Base-by-base conservation (phyloP, 2,888 invertebrate species). In the Tineola bisselliella region DNA sequence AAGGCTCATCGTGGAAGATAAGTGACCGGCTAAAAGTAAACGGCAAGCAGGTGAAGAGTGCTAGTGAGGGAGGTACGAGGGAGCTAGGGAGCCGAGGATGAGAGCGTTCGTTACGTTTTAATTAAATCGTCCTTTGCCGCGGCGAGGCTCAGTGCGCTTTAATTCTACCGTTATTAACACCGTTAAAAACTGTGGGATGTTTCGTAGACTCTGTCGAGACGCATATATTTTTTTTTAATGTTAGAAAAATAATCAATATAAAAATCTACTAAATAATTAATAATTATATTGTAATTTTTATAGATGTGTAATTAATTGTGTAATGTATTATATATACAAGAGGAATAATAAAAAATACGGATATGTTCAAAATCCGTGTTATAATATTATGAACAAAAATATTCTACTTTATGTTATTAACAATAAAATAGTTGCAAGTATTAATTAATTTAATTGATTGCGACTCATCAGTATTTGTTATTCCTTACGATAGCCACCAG, bases 161-260 rank as follows among this genome's bases (percentile, higher is more conserved):
- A 86, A 87, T 86, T 87, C 87, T 86, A 81, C 84, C 87, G 87
- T 87, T 87, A 87, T 86, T 87, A 87, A 87, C 82, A 86, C 87
- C 82, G 87, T 87, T 87, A 87, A 87, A 87, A 87, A 86, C 77
- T 86, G 79, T 59, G 59, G 59, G 59, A 44, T 33, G 58, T 58
- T 31, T 31, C 31, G 31, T 33, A 33, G 13, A 33, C 30, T 33
- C 18, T 25, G n/a, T 54, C 3, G 54, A 54, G 18, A 19, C 17
- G 54, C 18, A 19, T 12, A 19, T n/a, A n/a, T 54, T 25, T 54
- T 54, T 54, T 54, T 54, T 19, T 6, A 10, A 33, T 56, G 19
- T 30, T 13, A 12, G n/a, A 19, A 18, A 6, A 38, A n/a, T n/a
- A n/a, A n/a, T n/a, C n/a, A n/a, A n/a, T n/a, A n/a, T n/a, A n/a